Conservation (phyloP, 2,797 vertebrate genomes). For the Microctenopoma stevenorrisi region DNA sequence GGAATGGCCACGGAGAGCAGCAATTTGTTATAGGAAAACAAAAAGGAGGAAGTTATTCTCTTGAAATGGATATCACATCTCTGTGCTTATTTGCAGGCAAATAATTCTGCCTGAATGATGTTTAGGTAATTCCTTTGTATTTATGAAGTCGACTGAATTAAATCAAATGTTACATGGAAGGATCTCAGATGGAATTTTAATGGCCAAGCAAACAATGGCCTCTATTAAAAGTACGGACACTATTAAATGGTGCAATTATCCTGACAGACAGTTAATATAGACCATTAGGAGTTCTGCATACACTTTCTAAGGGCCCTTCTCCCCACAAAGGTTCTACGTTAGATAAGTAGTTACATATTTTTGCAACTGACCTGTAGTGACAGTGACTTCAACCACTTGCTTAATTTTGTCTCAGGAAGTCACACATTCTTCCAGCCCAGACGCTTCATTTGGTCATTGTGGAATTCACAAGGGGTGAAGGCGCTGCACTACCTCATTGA, state of each 20-base stretch:
- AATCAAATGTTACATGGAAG: slow-evolving; percentile 12
- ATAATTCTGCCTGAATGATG: slow-evolving; percentile 21
- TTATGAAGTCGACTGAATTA: slow-evolving; percentile 23
- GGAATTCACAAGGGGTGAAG: not conserved
- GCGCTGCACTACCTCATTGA: not conserved
- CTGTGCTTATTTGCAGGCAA: slow-evolving; percentile 24
- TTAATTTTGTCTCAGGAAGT: not conserved
- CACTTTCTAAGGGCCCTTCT: not conserved
- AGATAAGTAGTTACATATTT: not conserved
- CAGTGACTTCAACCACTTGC: not conserved
- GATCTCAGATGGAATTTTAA: slow-evolving; percentile 18
- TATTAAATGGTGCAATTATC: not conserved
- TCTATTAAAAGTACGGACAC: not conserved
- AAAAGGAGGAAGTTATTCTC: slow-evolving; percentile 33
- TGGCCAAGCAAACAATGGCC: not conserved
- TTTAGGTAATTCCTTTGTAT: slow-evolving; percentile 18
- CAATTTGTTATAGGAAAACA: slow-evolving; percentile 46
- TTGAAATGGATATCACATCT: slow-evolving; percentile 31
- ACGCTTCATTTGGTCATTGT: too few species aligned
- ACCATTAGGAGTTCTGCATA: not conserved
- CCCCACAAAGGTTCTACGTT: not conserved
- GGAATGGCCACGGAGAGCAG: slow-evolving; percentile 48
- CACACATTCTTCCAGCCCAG: not conserved
- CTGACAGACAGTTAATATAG: not conserved
- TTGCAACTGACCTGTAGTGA: not conserved